phyloP scores from a whole-genome alignment of 35 echinoderm and acorn worm genomes.

The Stichopus chloronotus region DNA sequence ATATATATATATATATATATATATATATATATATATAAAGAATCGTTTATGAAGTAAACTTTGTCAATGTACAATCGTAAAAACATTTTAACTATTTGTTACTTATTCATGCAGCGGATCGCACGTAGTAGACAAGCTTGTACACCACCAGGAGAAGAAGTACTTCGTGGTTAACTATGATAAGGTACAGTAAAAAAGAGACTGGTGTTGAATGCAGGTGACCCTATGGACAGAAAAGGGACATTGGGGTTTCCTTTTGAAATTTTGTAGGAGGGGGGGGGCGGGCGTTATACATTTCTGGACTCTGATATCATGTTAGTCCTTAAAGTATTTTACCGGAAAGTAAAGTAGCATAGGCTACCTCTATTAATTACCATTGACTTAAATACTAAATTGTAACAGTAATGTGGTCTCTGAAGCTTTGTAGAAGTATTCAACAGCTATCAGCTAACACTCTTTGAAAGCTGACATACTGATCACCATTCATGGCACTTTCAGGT shows the following conservation, averaged over 20 bases:
- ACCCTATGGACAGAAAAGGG: no score
- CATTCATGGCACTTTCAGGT: no score
- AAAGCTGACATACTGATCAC: no score
- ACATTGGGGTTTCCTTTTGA: background rate
- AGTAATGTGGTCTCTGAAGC: no score
- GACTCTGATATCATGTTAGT: background rate
- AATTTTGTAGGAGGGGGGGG: background rate
- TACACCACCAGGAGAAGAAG: background rate
- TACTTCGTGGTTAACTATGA: slow-evolving; percentile 21
- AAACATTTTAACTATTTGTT: background rate
- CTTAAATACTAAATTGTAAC: no score
- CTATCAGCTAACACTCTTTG: no score
- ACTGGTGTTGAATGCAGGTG: background rate
- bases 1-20: no score
- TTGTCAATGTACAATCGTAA: background rate
- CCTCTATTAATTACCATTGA: no score
- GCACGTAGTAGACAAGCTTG: background rate
- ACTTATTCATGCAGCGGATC: background rate
- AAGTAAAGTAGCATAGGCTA: no score
- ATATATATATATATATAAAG: background rate
- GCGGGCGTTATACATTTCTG: background rate
- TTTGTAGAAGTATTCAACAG: no score
- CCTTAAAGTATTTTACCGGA: no score
- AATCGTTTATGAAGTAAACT: background rate
- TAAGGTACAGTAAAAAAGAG: background rate